Base-by-base conservation (phyloP, 2,888 invertebrate genomes). In the Oasisia sp. region DNA sequence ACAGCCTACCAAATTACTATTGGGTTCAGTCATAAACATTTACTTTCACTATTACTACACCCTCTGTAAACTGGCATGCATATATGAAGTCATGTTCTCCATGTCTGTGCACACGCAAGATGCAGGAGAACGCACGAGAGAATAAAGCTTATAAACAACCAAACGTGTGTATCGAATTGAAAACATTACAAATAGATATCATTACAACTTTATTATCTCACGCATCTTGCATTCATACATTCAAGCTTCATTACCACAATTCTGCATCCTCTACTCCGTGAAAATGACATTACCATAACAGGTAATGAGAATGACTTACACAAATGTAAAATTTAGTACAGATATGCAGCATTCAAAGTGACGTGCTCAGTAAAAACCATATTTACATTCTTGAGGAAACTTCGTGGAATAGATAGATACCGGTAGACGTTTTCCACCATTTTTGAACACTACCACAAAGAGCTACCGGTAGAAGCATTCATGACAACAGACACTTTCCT, bases 91-190 rank as follows among this genome's bases (percentile, higher is more conserved):
- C 74, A 74, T 74, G 74, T 74, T 74, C 27, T 74, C 74, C 74
- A 74, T 74, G 74, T 74, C 27, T n/a, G 74, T 74, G 74, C 1
- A 19, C 19, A 27, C 27, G 74, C 27, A 19, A 38, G 38, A 38
- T 74, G 27, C 27, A 19, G 50, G 0, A 14, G 50, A 5, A 14
- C 9, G 50, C 50, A 14, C 9, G 50, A 74, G 19, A 74, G 74
- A 74, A 74, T 74, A 74, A 74, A 74, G 74, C 74, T 74, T 74
- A 74, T n/a, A n/a, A n/a, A n/a, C 74, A 74, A 74, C 74, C 74
- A 74, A 19, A 74, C n/a, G 19, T 74, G 27, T 27, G 27, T 74
- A 0, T 74, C 27, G 19, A n/a, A 74, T 74, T 27, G 74, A 74
- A 74, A 74, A 74, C 74, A 74, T 27, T 19, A 27, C 7, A 74